phyloP scores from a whole-genome alignment of 92 coral and sea anemone species.

The Phenganax subtilis region DNA sequence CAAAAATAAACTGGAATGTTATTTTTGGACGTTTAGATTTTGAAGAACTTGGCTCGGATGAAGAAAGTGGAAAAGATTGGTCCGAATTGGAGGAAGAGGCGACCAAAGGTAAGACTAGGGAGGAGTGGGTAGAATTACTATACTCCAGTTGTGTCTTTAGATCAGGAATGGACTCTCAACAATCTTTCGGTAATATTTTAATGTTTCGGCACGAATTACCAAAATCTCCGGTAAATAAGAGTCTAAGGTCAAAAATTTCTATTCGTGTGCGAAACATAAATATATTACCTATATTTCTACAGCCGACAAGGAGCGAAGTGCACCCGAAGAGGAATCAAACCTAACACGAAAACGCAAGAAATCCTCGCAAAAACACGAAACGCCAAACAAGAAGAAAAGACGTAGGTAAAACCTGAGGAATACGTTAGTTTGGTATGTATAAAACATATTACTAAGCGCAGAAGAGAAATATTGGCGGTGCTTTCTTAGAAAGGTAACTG shows the following conservation, averaged over 20 bases:
- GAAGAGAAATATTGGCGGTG: too few species aligned
- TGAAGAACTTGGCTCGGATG: conserved; percentile 94
- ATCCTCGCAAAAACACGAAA: conserved; percentile 35
- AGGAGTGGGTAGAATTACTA: not conserved
- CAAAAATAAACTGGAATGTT: not conserved
- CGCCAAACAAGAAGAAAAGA: conserved; percentile 53
- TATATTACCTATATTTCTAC: not conserved
- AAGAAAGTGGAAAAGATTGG: conserved; percentile 99
- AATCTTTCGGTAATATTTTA: too few species aligned
- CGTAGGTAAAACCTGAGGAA: conserved; percentile 3
- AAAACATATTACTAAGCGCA: not conserved
- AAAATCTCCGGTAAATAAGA: too few species aligned
- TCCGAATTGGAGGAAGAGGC: conserved; percentile 97
- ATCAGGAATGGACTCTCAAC: too few species aligned
- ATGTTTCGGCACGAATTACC: too few species aligned
- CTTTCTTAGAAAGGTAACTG: too few species aligned
- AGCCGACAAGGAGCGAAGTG: conserved; percentile 33
- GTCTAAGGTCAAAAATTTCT: too few species aligned
- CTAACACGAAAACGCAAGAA: conserved; percentile 35
- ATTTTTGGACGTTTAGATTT: conserved; percentile 49
- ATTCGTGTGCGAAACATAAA: not conserved
- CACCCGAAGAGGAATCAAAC: conserved; percentile 14
- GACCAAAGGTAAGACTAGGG: conserved; percentile 56
- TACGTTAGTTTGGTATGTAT: not conserved
- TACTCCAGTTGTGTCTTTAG: not conserved